These are phyloP conservation scores for Penelope pileata DNA, from an alignment of 2,113 vertebrate genomes.

Conservation along the genomic window DNA sequence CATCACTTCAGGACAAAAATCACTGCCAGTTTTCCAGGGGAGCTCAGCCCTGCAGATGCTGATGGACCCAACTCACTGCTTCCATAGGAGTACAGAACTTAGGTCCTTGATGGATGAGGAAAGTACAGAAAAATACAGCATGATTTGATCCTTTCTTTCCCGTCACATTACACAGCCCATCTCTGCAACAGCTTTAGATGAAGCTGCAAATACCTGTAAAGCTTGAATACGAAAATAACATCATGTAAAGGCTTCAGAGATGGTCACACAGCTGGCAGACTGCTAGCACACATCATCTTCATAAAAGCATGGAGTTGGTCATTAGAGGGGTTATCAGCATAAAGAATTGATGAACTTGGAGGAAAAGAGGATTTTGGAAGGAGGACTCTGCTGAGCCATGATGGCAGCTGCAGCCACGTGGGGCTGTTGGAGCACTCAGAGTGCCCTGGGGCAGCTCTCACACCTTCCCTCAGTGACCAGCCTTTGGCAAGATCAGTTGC, in stretches of 20 bases:
- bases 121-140: neutral
- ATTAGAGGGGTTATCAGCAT: slow-evolving; percentile 17
- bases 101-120: neutral
- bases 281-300: neutral
- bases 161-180: neutral
- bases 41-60: neutral
- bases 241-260: neutral
- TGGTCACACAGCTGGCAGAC: slow-evolving; percentile 10
- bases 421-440: neutral
- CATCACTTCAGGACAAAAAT: neutral
- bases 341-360: slow-evolving; percentile 1
- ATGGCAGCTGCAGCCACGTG: neutral
- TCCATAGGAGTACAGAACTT: neutral
- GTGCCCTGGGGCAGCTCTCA: neutral
- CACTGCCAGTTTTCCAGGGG: neutral
- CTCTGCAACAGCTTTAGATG: neutral
- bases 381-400: neutral
- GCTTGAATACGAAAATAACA: neutral
- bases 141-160: neutral
- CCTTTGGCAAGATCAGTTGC: neutral
- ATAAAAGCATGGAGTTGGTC: neutral
- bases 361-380: neutral
- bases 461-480: neutral
- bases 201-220: neutral
- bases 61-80: neutral